Evolutionary conservation across 2,888 invertebrate species (phyloP).

Genomic region (Caradrina kadenii): DNA sequence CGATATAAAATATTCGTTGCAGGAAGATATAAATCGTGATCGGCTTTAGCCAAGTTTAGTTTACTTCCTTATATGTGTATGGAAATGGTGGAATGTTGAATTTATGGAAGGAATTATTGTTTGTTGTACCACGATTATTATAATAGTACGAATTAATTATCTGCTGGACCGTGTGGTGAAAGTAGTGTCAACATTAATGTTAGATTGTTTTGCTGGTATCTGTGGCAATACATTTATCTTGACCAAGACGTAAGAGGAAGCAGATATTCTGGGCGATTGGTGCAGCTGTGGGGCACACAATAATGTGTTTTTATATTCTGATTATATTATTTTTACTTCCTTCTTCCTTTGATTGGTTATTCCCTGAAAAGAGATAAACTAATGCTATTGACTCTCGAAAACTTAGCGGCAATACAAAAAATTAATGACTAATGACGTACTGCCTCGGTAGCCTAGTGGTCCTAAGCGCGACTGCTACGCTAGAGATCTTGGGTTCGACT

Average conservation of each 20-base stretch:
- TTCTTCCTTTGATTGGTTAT: no score
- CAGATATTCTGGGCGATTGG: not conserved
- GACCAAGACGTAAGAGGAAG: not conserved
- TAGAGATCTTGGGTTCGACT: no score
- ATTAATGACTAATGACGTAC: no score
- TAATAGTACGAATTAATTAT: constrained; percentile 64
- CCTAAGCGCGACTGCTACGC: no score
- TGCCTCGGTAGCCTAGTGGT: no score
- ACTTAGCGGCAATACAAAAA: no score
- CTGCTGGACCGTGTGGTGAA: constrained; percentile 43
- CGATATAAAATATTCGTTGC: constrained; percentile 74
- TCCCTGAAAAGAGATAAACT: no score
- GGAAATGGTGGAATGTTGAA: constrained; percentile 59
- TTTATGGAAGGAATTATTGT: constrained; percentile 62
- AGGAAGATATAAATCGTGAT: constrained; percentile 83
- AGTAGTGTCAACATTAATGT: constrained; percentile 36
- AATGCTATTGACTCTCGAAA: no score
- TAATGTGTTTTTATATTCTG: no score
- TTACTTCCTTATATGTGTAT: constrained; percentile 71
- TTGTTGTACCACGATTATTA: constrained; percentile 63
- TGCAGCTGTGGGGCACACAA: no score
- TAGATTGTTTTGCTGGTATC: constrained; percentile 20
- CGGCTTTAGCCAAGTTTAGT: constrained; percentile 65
- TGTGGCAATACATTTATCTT: constrained; percentile 29
- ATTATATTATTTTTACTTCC: no score